Percentiles rank a stretch among this genome's conserved stretches.
These are phyloP conservation scores for Diorhabda elongata DNA, from an alignment of 1,140 invertebrate genomes.

Conservation along the genomic window DNA sequence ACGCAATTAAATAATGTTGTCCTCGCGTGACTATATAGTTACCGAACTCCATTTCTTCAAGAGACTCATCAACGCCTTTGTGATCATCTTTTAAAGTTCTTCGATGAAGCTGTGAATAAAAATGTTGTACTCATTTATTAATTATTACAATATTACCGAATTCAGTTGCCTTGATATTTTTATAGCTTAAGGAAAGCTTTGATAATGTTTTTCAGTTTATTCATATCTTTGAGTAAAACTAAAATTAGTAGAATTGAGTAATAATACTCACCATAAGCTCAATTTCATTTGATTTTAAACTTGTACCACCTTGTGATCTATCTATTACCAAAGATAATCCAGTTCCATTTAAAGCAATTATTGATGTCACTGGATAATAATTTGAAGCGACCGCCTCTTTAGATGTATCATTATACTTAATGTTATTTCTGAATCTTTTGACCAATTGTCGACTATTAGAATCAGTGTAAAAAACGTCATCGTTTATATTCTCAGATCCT, in stretches of 20 bases:
- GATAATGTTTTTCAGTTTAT: too few species aligned
- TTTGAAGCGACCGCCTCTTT: constrained; percentile 77
- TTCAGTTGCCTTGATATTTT: too few species aligned
- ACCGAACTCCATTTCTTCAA: constrained; percentile 78
- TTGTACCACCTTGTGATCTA: constrained; percentile 79
- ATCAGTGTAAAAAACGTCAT: constrained; percentile 84
- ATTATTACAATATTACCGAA: neutral
- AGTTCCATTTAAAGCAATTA: constrained; percentile 61
- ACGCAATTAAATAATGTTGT: constrained; percentile 59
- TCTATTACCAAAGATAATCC: constrained; percentile 72
- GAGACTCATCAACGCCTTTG: constrained; percentile 85
- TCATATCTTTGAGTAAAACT: neutral
- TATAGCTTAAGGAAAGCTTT: too few species aligned
- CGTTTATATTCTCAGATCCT: constrained; percentile 55
- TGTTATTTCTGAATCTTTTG: constrained; percentile 50
- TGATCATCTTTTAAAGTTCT: constrained; percentile 81
- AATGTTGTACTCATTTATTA: neutral
- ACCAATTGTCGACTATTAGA: constrained; percentile 89
- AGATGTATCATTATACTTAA: constrained; percentile 54
- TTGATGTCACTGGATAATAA: constrained; percentile 88
- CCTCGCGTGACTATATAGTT: constrained; percentile 78
- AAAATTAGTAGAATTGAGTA: too few species aligned
- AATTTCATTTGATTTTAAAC: constrained; percentile 66
- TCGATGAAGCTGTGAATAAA: constrained; percentile 66
- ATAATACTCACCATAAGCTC: constrained; percentile 66